A percentile compares a stretch with the other conserved stretches of the same genome.
Conservation (phyloP, 2,888 invertebrate species). For the Druceiella hillmani region DNA sequence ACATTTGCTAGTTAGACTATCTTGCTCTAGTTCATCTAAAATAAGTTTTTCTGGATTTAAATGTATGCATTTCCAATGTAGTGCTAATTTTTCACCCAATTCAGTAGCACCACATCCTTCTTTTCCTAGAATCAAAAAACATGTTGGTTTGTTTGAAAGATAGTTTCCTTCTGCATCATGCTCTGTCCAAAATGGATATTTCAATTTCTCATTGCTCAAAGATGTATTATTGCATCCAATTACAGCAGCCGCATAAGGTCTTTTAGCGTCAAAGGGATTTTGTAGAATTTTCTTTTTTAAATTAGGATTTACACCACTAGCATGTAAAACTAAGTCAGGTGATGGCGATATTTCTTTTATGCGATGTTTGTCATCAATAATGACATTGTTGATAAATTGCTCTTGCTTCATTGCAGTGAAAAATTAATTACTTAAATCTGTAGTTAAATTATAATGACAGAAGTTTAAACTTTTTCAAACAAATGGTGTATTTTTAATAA, state of each 20-base stretch:
- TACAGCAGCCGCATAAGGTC: constrained; percentile 34
- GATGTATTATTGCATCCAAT: constrained; percentile 39
- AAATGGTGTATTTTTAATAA: too few relatives aligned
- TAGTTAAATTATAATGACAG: too few relatives aligned
- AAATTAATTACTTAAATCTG: too few relatives aligned
- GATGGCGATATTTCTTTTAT: too few relatives aligned
- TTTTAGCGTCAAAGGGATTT: too few relatives aligned
- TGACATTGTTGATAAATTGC: too few relatives aligned
- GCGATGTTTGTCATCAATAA: too few relatives aligned
- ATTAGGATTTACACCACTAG: too few relatives aligned
- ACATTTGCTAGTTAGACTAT: constrained; percentile 50
- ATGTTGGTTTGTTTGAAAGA: constrained; percentile 47
- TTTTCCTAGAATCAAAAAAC: constrained; percentile 57
- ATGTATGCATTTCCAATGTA: constrained; percentile 52
- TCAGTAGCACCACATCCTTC: constrained; percentile 47
- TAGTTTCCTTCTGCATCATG: constrained; percentile 46
- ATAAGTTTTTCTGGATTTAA: constrained; percentile 53
- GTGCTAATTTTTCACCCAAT: constrained; percentile 52
- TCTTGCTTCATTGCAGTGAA: too few relatives aligned
- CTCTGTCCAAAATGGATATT: constrained; percentile 47
- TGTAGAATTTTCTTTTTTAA: too few relatives aligned
- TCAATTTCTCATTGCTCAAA: constrained; percentile 26
- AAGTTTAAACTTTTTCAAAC: too few relatives aligned
- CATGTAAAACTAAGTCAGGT: too few relatives aligned
- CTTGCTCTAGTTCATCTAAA: constrained; percentile 51